Conservation (phyloP, 2,113 vertebrate species). For the Pantherophis guttatus region DNA sequence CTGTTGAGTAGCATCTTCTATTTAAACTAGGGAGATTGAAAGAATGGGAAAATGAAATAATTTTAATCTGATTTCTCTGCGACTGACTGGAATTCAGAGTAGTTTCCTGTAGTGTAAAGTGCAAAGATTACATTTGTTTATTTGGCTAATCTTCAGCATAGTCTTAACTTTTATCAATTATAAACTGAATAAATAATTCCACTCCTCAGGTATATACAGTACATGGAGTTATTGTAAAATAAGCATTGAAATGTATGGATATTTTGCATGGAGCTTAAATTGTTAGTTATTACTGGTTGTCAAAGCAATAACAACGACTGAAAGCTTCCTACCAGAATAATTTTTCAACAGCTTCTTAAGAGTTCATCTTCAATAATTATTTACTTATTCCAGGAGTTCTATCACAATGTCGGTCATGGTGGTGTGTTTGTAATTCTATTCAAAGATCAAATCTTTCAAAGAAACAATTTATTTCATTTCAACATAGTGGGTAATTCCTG, state of each 20-base stretch:
- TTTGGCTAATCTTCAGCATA: conserved; percentile 55
- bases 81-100: conserved; percentile 62
- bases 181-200: conserved; percentile 48
- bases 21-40: conserved; percentile 63
- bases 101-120: conserved; percentile 48
- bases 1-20: conserved; percentile 65
- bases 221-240: conserved; percentile 19
- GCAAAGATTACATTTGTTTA: conserved; percentile 62
- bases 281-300: conserved; percentile 23
- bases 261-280: conserved; percentile 28
- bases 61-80: conserved; percentile 54
- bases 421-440: background rate
- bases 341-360: background rate
- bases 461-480: background rate
- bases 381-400: conserved; percentile 19
- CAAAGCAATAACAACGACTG: conserved; percentile 28
- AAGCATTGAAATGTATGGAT: conserved; percentile 46
- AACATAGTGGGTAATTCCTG: background rate
- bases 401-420: conserved; percentile 8
- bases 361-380: conserved; percentile 35
- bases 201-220: conserved; percentile 41
- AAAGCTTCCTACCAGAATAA: background rate
- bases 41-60: conserved; percentile 57
- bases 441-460: conserved; percentile 20
- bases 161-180: conserved; percentile 56